A percentile compares a stretch with the other conserved stretches of the same genome.
These are phyloP conservation scores for Fulmarus glacialis DNA, from an alignment of 2,113 vertebrate species.

Conservation along the genomic window DNA sequence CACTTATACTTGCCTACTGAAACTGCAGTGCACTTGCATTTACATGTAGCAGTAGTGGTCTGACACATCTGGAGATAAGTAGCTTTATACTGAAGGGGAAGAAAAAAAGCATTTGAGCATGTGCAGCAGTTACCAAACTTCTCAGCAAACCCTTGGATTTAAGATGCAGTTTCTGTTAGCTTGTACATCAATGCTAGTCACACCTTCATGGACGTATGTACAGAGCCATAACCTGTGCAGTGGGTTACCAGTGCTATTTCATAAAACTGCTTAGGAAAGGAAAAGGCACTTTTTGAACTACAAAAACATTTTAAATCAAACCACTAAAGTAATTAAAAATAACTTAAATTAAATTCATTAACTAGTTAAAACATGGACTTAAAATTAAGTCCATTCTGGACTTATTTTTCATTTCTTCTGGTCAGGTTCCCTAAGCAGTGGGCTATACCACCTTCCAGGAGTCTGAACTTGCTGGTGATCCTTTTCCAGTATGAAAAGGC, in stretches of 20 bases:
- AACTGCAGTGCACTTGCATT: background rate
- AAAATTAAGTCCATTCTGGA: background rate
- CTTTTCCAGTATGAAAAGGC: background rate
- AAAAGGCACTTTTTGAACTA: background rate
- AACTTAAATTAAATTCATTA: background rate
- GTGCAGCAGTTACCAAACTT: background rate
- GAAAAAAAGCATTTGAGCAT: background rate
- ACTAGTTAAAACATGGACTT: background rate
- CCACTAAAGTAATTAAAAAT: background rate
- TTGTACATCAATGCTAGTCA: background rate
- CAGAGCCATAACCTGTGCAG: background rate
- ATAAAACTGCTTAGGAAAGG: background rate
- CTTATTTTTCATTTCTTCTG: background rate
- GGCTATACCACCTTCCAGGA: background rate
- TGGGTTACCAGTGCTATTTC: background rate
- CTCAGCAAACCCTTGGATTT: background rate
- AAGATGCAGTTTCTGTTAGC: background rate
- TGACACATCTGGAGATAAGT: background rate
- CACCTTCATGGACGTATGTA: fast-evolving
- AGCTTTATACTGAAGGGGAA: background rate
- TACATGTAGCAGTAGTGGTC: background rate
- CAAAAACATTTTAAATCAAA: background rate
- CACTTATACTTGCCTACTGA: fast-evolving
- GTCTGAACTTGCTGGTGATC: background rate
- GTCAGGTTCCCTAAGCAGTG: no score